Conservation (phyloP, 1,140 invertebrate species). For the Spodoptera frugiperda region DNA sequence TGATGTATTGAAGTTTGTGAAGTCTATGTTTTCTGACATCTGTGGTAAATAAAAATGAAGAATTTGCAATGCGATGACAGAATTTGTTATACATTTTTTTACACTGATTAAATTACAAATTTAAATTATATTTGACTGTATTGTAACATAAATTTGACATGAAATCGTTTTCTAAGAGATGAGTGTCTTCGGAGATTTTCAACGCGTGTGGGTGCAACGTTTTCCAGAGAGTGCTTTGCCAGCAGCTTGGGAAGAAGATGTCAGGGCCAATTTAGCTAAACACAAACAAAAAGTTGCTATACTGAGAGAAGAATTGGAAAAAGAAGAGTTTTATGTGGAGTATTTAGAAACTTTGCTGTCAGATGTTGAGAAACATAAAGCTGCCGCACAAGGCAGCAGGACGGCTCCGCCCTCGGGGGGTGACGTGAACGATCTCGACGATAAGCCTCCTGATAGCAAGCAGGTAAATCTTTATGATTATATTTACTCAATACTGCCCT, state of each 20-base stretch:
- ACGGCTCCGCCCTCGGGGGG: conserved; percentile 77
- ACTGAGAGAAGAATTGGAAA: conserved; percentile 93
- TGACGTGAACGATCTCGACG: conserved; percentile 64
- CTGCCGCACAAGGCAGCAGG: conserved; percentile 71
- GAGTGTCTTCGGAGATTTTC: conserved; percentile 96
- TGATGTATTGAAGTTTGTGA: conserved; percentile 10
- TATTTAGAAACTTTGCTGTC: conserved; percentile 93
- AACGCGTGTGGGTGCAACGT: conserved; percentile 94
- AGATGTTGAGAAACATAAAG: conserved; percentile 92
- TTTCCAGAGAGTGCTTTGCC: conserved; percentile 95
- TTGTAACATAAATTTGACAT: conserved; percentile 84
- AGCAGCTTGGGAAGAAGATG: conserved; percentile 96
- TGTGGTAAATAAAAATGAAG: conserved; percentile 52
- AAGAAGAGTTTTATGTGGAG: conserved; percentile 96
- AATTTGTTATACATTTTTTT: conserved; percentile 74
- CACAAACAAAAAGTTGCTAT: conserved; percentile 93
- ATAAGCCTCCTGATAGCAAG: conserved; percentile 46
- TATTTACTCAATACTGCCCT: background rate
- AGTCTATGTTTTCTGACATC: conserved; percentile 14
- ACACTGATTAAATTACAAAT: conserved; percentile 63
- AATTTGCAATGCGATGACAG: conserved; percentile 68
- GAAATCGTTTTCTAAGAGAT: conserved; percentile 88
- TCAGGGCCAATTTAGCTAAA: conserved; percentile 94
- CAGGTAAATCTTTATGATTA: conserved; percentile 36
- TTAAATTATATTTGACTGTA: conserved; percentile 58